A percentile compares a stretch with the other conserved stretches of the same genome.
These are phyloP conservation scores for Andrena bicolor DNA, from an alignment of 2,888 invertebrate species.

Conservation along the genomic window DNA sequence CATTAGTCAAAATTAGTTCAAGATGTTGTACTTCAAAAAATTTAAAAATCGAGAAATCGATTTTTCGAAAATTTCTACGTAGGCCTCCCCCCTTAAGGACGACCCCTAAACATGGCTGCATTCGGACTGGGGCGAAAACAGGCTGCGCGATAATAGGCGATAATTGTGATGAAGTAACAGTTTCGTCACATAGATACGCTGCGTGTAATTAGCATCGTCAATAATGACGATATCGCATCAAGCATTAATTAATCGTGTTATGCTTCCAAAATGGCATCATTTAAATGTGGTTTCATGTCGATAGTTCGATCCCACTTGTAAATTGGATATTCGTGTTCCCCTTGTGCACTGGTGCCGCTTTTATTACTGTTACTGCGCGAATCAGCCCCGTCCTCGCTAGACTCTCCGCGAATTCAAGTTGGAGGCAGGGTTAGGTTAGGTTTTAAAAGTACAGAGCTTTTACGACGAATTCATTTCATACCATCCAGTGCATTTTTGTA, in stretches of 20 bases:
- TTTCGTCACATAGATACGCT: conserved; percentile 33
- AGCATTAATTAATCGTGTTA: conserved; percentile 49
- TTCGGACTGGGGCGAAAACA: no score
- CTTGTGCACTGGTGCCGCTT: conserved; percentile 24
- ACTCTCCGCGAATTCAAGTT: not conserved
- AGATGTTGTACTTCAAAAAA: no score
- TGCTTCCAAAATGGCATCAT: conserved; percentile 21
- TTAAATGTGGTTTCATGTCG: conserved; percentile 29
- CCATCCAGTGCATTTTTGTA: conserved; percentile 20
- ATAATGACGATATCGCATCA: conserved; percentile 40
- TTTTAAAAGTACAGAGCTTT: conserved; percentile 25
- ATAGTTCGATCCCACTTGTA: conserved; percentile 18
- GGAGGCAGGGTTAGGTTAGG: not conserved
- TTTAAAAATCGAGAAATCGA: no score
- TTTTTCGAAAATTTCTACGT: no score
- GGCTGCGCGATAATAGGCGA: not conserved
- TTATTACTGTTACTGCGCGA: conserved; percentile 30
- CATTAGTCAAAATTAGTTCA: no score
- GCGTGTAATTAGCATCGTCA: conserved; percentile 38
- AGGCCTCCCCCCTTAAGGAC: no score
- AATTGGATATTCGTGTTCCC: conserved; percentile 37
- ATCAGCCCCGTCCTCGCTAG: conserved; percentile 18
- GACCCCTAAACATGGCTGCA: no score
- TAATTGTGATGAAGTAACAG: conserved; percentile 37
- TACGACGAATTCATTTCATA: conserved; percentile 39